Conservation (phyloP, 2,113 vertebrate species). For the Planiliza haematocheilus region DNA sequence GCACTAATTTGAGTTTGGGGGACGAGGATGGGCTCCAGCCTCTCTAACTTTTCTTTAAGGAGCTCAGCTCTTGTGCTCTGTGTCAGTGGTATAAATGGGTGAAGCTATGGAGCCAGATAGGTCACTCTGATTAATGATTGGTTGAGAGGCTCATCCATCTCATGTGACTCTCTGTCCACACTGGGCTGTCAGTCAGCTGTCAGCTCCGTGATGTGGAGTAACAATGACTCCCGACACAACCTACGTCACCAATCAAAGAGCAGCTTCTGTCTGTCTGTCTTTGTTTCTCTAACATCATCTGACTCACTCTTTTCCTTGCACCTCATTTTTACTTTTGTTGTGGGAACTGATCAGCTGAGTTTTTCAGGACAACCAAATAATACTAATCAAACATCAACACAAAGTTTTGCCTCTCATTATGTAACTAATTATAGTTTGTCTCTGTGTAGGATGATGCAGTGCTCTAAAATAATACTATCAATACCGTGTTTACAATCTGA, state of each 20-base stretch:
- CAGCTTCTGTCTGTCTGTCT: slow-evolving; percentile 1
- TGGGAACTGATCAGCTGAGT: not conserved
- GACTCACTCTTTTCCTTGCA: not conserved
- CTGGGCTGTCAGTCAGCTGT: slow-evolving; percentile 48
- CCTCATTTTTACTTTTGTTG: not conserved
- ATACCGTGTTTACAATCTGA: too few relatives aligned
- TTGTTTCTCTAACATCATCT: not conserved
- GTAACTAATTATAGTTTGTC: too few relatives aligned
- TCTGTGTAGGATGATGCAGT: too few relatives aligned
- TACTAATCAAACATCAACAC: too few relatives aligned
- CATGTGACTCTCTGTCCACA: not conserved
- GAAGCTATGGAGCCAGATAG: slow-evolving; percentile 20
- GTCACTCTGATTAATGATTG: slow-evolving; percentile 54
- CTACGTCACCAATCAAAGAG: slow-evolving; percentile 18
- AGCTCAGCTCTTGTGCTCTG: slow-evolving; percentile 1
- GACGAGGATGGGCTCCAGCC: slow-evolving; percentile 2
- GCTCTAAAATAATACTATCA: too few relatives aligned
- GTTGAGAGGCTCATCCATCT: slow-evolving; percentile 58
- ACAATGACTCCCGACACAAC: slow-evolving; percentile 32
- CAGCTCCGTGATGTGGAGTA: slow-evolving; percentile 7
- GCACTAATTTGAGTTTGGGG: slow-evolving; percentile 11
- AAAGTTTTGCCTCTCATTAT: too few relatives aligned
- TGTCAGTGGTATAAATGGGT: slow-evolving; percentile 38
- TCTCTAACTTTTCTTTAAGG: slow-evolving; percentile 28
- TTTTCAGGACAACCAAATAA: not conserved